A percentile compares a stretch with the other conserved stretches of the same genome.
Evolutionary conservation across 2,113 vertebrate species (phyloP).

Genomic region (Triplophysa siluroides): DNA sequence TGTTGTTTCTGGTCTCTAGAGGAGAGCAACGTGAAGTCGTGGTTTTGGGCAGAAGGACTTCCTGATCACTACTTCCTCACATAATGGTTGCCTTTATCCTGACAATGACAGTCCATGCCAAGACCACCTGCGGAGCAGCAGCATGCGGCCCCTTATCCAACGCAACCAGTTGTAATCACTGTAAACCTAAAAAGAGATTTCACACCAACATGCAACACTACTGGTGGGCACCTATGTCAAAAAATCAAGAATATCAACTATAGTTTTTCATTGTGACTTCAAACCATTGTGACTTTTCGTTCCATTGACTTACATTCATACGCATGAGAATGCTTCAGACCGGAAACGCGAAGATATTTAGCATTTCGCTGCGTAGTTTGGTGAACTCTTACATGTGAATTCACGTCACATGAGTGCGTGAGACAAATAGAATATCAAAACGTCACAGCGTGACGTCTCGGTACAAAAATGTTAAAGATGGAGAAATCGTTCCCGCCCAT

Average conservation of each 20-base stretch:
- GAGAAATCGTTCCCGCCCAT: too few relatives aligned
- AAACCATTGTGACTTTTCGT: too few relatives aligned
- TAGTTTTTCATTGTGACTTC: neutral
- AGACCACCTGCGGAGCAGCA: slow-evolving; percentile 48
- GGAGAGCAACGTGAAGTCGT: neutral
- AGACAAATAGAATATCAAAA: too few relatives aligned
- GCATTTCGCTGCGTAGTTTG: too few relatives aligned
- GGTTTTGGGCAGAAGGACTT: slow-evolving; percentile 34
- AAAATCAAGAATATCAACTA: neutral
- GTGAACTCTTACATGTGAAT: too few relatives aligned
- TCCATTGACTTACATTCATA: too few relatives aligned
- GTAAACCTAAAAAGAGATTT: slow-evolving; percentile 15
- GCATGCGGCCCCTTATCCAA: slow-evolving; percentile 40
- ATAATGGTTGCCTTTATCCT: slow-evolving; percentile 40
- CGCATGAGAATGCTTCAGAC: too few relatives aligned
- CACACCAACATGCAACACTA: neutral
- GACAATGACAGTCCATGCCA: slow-evolving; percentile 36
- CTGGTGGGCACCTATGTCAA: neutral
- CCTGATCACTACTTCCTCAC: slow-evolving; percentile 36
- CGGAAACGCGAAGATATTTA: too few relatives aligned
- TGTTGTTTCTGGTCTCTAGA: slow-evolving; percentile 39
- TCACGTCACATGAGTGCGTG: too few relatives aligned
- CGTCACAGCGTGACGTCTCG: too few relatives aligned
- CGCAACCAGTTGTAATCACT: slow-evolving; percentile 38
- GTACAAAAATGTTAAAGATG: too few relatives aligned